Evolutionary conservation across 2,113 vertebrate species (phyloP), one percentile per base, ranked within the genome.

Genomic region (Ammodytes dubius): DNA sequence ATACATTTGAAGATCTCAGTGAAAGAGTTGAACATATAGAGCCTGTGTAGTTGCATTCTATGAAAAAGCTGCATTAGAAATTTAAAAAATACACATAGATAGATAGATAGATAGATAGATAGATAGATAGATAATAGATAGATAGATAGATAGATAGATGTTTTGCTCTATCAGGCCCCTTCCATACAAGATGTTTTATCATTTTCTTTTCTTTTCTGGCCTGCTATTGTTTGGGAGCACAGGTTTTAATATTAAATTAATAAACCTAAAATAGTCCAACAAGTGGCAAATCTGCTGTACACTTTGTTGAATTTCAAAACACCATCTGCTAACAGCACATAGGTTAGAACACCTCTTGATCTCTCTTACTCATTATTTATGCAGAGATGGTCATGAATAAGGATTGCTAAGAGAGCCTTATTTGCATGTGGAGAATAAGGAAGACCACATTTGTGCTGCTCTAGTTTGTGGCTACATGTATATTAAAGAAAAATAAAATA

Each of bases 1-100:
- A 89, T 90, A 79, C 82, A 88, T 82, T 72, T 57, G 80, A 54
- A 75, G 70, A 35, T 84, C 52, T 78, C 60, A 42, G 3, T 12
- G 49, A 83, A 85, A 58, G 46, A 80, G 57, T 69, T 67, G 70
- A 74, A 66, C 60, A 66, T 2, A 19, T 2, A 19, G 39, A 40
- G 43, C 59, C 60, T 19, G 19, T 35, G 13, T 19, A 50, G 65
- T 39, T 69, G 39, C 56, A 60, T 0, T 37, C 7, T 39, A 27
- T 45, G 5, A n/a, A 54, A 2, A 72, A 49, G 14, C 49, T 39
- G 19, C 35, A 63, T 49, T 37, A 63, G 37, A 66, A 27, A 58
- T 56, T 0, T 45, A 52, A 17, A 70, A 11, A n/a, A 11, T 10
- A 35, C 13, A 27, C 4, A 12, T 11, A 27, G 2, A 47, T 65